A percentile compares a stretch with the other conserved stretches of the same genome.
Evolutionary conservation across 2,113 vertebrate genomes (phyloP).

Genomic region (Zosterops borbonicus): DNA sequence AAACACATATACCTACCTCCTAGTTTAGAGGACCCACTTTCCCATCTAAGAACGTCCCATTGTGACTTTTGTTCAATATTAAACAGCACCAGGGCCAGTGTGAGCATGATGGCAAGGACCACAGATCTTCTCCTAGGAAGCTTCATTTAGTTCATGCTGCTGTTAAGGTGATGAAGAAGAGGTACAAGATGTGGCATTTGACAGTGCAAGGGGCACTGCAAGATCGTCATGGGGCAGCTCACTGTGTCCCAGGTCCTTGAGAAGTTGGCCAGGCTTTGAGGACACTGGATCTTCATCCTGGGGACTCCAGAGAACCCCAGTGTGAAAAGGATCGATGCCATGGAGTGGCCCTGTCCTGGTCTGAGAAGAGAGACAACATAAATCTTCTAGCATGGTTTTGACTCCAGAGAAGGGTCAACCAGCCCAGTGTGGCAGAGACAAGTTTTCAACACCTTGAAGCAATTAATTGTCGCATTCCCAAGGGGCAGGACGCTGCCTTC

Average conservation of each 20-base stretch:
- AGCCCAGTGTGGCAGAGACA: background rate
- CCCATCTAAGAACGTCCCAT: background rate
- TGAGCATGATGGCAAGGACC: background rate
- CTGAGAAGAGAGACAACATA: background rate
- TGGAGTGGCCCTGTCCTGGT: background rate
- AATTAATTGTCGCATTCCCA: background rate
- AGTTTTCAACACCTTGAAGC: constrained; percentile 3
- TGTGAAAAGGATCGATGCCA: background rate
- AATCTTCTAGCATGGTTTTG: background rate
- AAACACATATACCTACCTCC: background rate
- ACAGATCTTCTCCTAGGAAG: background rate
- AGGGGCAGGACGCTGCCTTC: background rate
- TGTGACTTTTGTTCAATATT: background rate
- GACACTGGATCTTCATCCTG: background rate
- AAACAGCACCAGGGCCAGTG: background rate
- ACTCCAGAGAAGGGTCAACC: background rate
- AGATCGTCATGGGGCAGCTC: background rate
- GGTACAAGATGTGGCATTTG: background rate
- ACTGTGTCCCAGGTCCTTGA: background rate
- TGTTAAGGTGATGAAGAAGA: background rate
- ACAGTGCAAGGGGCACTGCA: background rate
- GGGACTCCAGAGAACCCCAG: background rate
- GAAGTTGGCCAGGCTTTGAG: background rate
- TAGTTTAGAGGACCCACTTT: background rate
- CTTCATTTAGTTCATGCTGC: background rate